A percentile compares a stretch with the other conserved stretches of the same genome.
phyloP scores from a whole-genome alignment of 2,888 invertebrate species.

The Eilema griseolum region DNA sequence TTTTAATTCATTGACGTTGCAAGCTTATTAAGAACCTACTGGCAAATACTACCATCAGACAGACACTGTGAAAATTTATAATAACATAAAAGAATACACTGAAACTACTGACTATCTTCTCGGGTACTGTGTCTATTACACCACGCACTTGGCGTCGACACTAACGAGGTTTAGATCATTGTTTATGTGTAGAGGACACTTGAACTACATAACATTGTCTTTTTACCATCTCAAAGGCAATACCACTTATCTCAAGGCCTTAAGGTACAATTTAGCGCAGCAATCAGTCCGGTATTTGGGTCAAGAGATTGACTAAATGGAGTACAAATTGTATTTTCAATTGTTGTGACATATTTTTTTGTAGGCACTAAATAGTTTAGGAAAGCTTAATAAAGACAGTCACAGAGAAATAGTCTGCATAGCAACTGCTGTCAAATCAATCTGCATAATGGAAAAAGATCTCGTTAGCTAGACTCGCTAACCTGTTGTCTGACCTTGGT shows the following conservation, averaged over 20 bases:
- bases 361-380: constrained; percentile 12
- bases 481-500: too few relatives aligned
- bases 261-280: constrained; percentile 25
- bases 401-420: not conserved
- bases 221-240: constrained; percentile 23
- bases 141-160: constrained; percentile 49
- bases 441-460: too few relatives aligned
- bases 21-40: too few relatives aligned
- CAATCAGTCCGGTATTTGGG: constrained; percentile 41
- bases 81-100: not conserved
- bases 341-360: constrained; percentile 43
- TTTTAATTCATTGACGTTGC: too few relatives aligned
- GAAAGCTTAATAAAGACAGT: not conserved
- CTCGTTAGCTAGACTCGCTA: too few relatives aligned
- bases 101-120: constrained; percentile 11
- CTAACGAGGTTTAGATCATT: constrained; percentile 60
- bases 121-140: constrained; percentile 22
- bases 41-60: too few relatives aligned
- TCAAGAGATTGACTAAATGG: constrained; percentile 47
- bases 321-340: constrained; percentile 43
- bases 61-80: not conserved
- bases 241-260: constrained; percentile 17
- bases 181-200: constrained; percentile 58
- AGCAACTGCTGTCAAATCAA: too few relatives aligned
- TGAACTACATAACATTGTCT: constrained; percentile 44